Evolutionary conservation across 2,888 invertebrate genomes (phyloP).

Genomic region (Ectemnius continuus): DNA sequence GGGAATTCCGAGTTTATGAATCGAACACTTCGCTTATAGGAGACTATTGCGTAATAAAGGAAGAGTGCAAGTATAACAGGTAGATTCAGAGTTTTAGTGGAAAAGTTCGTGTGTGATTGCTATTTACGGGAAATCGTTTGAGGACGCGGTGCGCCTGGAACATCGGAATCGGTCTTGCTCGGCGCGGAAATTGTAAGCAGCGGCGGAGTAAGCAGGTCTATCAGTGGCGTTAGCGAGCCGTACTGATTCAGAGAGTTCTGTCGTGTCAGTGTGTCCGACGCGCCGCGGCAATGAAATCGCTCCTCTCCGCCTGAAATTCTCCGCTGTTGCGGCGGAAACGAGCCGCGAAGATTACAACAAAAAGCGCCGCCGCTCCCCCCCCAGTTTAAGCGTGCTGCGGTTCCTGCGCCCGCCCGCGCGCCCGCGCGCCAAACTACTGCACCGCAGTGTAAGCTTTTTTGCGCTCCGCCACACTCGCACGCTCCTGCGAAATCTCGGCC

Average conservation of each 20-base stretch:
- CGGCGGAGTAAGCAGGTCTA: slow-evolving; percentile 12
- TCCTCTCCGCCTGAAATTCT: slow-evolving; percentile 30
- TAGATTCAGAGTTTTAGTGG: not conserved
- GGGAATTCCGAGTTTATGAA: too few species aligned
- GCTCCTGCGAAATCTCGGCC: too few species aligned
- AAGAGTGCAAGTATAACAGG: too few species aligned
- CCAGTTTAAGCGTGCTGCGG: slow-evolving; percentile 41
- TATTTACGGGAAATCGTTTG: slow-evolving; percentile 1
- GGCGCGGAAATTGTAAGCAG: slow-evolving; percentile 37
- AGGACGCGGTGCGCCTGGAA: slow-evolving; percentile 6
- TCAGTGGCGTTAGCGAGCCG: slow-evolving; percentile 42
- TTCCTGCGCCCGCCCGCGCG: slow-evolving; percentile 17
- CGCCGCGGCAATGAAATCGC: slow-evolving; percentile 38
- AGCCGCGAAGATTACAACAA: slow-evolving; percentile 52
- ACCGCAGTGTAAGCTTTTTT: too few species aligned
- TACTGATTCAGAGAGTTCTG: slow-evolving; percentile 13
- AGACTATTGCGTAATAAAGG: too few species aligned
- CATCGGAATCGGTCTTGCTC: slow-evolving; percentile 20
- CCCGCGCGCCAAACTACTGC: slow-evolving; percentile 2
- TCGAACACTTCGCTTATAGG: too few species aligned
- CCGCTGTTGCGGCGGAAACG: slow-evolving; percentile 49
- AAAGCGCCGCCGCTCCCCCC: slow-evolving; percentile 35
- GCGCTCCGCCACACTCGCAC: too few species aligned
- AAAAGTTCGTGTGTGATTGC: not conserved
- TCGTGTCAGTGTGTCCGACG: not conserved